These are phyloP conservation scores for Drosophila putrida DNA, from an alignment of 2,888 invertebrate species.

Conservation along the genomic window DNA sequence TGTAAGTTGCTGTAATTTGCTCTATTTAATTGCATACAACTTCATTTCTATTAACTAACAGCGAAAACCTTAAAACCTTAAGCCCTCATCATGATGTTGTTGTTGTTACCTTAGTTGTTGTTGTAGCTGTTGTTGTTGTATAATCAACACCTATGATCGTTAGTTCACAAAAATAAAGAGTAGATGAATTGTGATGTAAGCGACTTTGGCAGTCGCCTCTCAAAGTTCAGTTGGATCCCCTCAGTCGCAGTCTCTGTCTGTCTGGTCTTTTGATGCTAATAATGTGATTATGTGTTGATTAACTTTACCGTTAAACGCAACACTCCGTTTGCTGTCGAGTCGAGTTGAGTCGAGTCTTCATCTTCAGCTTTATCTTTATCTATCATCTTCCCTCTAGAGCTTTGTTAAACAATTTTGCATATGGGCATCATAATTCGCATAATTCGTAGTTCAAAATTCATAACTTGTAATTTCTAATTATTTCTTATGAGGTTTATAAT, in stretches of 20 bases:
- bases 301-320: slow-evolving; percentile 59
- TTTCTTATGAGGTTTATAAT: slow-evolving; percentile 8
- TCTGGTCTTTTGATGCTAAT: slow-evolving; percentile 58
- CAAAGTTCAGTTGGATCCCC: slow-evolving; percentile 1
- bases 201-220: slow-evolving; percentile 21
- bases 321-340: slow-evolving; percentile 24
- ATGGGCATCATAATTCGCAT: slow-evolving; percentile 22
- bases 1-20: slow-evolving; percentile 14
- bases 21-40: slow-evolving; percentile 7
- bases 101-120: not conserved
- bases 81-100: slow-evolving; percentile 6
- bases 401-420: slow-evolving; percentile 25
- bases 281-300: slow-evolving; percentile 75
- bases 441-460: slow-evolving; percentile 20
- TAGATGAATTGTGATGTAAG: slow-evolving; percentile 37
- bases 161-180: slow-evolving; percentile 15
- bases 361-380: slow-evolving; percentile 8
- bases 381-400: not conserved
- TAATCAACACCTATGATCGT: slow-evolving; percentile 21
- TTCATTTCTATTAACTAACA: slow-evolving; percentile 24
- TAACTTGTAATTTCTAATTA: slow-evolving; percentile 30
- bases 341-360: slow-evolving; percentile 3
- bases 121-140: slow-evolving; percentile 20
- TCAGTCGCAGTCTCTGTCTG: slow-evolving; percentile 24
- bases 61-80: slow-evolving; percentile 9